Percentiles rank a stretch among this genome's conserved stretches.
Evolutionary conservation across 2,888 invertebrate species (phyloP).

Genomic region (Luffia ferchaultella): DNA sequence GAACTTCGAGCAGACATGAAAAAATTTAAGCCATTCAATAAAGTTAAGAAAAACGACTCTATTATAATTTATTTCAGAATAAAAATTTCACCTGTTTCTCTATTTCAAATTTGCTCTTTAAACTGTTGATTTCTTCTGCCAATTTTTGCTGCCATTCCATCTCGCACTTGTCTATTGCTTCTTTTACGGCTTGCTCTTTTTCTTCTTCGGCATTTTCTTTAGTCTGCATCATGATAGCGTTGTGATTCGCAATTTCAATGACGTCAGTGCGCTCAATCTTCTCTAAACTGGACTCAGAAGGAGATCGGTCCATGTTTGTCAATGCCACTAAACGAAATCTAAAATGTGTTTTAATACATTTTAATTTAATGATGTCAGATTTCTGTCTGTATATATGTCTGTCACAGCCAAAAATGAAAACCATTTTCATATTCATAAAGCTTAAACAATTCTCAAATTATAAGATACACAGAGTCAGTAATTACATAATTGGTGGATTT

Average conservation of each 20-base stretch:
- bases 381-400: too few relatives aligned
- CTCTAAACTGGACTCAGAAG: slow-evolving; percentile 80
- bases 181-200: slow-evolving; percentile 56
- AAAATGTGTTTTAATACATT: too few relatives aligned
- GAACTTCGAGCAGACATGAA: too few relatives aligned
- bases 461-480: too few relatives aligned
- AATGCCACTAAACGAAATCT: slow-evolving; percentile 78
- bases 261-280: slow-evolving; percentile 75
- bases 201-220: slow-evolving; percentile 72
- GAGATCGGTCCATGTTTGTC: slow-evolving; percentile 77
- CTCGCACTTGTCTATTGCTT: slow-evolving; percentile 64
- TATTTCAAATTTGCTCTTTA: slow-evolving; percentile 53
- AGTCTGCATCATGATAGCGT: slow-evolving; percentile 72
- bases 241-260: slow-evolving; percentile 70
- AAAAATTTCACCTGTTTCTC: slow-evolving; percentile 62
- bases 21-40: too few relatives aligned
- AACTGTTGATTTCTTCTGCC: slow-evolving; percentile 43
- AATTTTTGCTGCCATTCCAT: slow-evolving; percentile 48
- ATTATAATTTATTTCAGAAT: too few relatives aligned
- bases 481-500: too few relatives aligned
- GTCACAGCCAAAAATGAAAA: too few relatives aligned
- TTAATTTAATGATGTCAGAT: too few relatives aligned
- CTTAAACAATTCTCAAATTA: too few relatives aligned
- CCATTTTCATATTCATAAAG: too few relatives aligned
- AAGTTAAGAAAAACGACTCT: too few relatives aligned